Base-by-base conservation (phyloP, 1,140 invertebrate genomes). In the Atta cephalotes region DNA sequence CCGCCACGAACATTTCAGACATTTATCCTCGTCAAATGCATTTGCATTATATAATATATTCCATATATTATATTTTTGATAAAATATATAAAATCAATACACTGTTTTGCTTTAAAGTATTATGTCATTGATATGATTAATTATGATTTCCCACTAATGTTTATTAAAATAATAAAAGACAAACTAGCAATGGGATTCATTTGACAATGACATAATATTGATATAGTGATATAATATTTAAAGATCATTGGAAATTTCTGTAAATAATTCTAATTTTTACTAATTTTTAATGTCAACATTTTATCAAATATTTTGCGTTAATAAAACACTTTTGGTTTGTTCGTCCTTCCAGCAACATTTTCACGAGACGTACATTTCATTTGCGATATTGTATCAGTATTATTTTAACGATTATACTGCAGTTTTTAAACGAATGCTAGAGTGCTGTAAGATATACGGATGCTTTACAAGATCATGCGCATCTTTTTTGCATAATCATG, bases 391-490 rank as follows among this genome's bases (percentile, higher is more conserved):
- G 71, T 90, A 90, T 74, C 79, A 77, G 84, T 62, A 89, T 84
- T 90, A 91, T 91, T 88, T 89, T 91, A 63, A 77, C 49, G 72
- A 88, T 91, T 81, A 89, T 76, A 91, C 74, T 82, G 88, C 90
- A 91, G 92, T 92, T 76, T 94, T 92, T 92, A 92, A 45, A 94
- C 87, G 94, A 95, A 95, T 95, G 94, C 94, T 95, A 95, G 95
- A 95, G 94, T 95, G 94, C 95, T 95, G 95, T 95, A 95, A 95
- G 77, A 95, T 95, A 95, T 93, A 93, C 87, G 94, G n/a, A n/a
- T n/a, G 94, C 94, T 95, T 95, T 94, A 95, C 93, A 94, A 89
- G 92, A 92, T 94, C 92, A 94, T 95, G 94, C 93, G 93, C 93
- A 94, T 94, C 90, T 94, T 92, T 93, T 91, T 86, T 89, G 86